phyloP scores from a whole-genome alignment of 1,140 invertebrate species.

The Drosophila gunungcola region DNA sequence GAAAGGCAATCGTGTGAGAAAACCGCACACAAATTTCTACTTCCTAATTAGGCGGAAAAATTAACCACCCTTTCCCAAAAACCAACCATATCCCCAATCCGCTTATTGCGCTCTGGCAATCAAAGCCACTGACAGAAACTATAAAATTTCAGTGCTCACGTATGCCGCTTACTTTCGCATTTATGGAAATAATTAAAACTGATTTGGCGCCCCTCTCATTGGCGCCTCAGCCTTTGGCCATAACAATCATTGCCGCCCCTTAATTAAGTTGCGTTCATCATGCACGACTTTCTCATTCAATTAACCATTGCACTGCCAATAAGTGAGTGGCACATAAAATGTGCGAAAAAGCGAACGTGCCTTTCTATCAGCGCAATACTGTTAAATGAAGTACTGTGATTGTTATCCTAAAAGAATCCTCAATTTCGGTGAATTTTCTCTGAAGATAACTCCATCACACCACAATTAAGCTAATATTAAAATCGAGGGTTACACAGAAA shows the following conservation, averaged over 20 bases:
- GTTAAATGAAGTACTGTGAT: constrained; percentile 1
- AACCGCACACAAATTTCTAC: constrained; percentile 37
- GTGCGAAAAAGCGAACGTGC: constrained; percentile 52
- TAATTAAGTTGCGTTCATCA: constrained; percentile 51
- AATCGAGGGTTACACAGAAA: too few relatives aligned
- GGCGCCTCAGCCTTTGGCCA: constrained; percentile 14
- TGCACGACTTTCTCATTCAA: constrained; percentile 69
- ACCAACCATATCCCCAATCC: not conserved
- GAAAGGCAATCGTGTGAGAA: constrained; percentile 19
- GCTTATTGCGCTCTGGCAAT: constrained; percentile 62
- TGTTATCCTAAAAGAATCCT: not conserved
- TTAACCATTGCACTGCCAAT: constrained; percentile 55
- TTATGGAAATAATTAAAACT: constrained; percentile 81
- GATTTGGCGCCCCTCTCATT: constrained; percentile 64
- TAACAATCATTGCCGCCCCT: not conserved
- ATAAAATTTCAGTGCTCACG: constrained; percentile 60
- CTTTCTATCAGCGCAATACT: constrained; percentile 11
- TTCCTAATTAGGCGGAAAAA: constrained; percentile 69
- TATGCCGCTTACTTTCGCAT: constrained; percentile 46
- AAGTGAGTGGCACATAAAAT: constrained; percentile 52
- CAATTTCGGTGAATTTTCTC: not conserved
- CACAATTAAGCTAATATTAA: too few relatives aligned
- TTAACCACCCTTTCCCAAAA: constrained; percentile 3
- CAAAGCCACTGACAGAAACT: constrained; percentile 54
- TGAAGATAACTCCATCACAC: not conserved